phyloP scores from a whole-genome alignment of 2,797 vertebrate genomes.

The Phoeniculus purpureus region DNA sequence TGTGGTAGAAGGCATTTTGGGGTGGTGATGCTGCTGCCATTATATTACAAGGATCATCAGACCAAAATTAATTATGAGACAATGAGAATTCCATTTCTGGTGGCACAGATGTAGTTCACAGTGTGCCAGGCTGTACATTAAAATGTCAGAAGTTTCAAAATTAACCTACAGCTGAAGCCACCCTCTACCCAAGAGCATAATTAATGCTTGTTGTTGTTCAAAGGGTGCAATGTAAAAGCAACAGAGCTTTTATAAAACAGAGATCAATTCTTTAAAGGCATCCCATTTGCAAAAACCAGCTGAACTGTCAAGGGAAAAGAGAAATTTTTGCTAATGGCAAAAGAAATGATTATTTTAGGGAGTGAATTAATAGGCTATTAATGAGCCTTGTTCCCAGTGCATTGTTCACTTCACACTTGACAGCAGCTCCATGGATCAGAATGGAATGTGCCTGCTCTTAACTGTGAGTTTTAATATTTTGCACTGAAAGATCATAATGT shows the following conservation, averaged over 20 bases:
- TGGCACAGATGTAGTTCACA: slow-evolving; percentile 17
- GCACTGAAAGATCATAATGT: slow-evolving; percentile 70
- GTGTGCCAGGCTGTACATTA: slow-evolving; percentile 14
- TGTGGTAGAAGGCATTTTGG: slow-evolving; percentile 37
- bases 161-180: slow-evolving; percentile 3
- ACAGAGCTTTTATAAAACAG: slow-evolving; percentile 43
- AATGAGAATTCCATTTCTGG: slow-evolving; percentile 35
- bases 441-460: slow-evolving; percentile 64
- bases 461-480: slow-evolving; percentile 72
- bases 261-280: slow-evolving; percentile 39
- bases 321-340: slow-evolving; percentile 68
- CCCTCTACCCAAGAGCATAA: slow-evolving; percentile 18
- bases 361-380: slow-evolving; percentile 72
- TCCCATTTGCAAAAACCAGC: slow-evolving; percentile 46
- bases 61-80: slow-evolving; percentile 55
- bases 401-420: slow-evolving; percentile 67
- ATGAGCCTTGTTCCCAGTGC: slow-evolving; percentile 63
- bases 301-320: slow-evolving; percentile 60
- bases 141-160: slow-evolving; percentile 58
- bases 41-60: slow-evolving; percentile 27
- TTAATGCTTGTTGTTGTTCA: slow-evolving; percentile 54
- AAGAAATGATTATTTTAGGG: slow-evolving; percentile 72
- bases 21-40: slow-evolving; percentile 47
- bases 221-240: slow-evolving; percentile 24
- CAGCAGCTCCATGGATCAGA: slow-evolving; percentile 61